These are phyloP conservation scores for Ariopsis seemanni DNA, from an alignment of 2,113 vertebrate species.

Conservation along the genomic window DNA sequence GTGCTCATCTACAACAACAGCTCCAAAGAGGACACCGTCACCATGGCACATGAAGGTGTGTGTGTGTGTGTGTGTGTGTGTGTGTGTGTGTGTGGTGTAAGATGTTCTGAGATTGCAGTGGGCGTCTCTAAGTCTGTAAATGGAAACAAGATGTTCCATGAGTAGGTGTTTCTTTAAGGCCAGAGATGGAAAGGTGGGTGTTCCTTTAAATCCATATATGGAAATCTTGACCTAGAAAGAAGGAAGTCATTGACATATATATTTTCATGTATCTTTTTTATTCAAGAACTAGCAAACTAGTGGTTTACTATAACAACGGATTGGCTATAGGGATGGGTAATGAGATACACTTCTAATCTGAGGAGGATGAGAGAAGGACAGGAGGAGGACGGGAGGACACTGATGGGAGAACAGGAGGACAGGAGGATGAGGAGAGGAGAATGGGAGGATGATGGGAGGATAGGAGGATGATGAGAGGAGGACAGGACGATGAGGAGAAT, in stretches of 20 bases:
- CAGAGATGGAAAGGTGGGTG: background rate
- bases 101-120: background rate
- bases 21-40: conserved; percentile 88
- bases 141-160: background rate
- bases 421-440: background rate
- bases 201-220: background rate
- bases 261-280: background rate
- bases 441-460: background rate
- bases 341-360: background rate
- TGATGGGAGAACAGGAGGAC: too few species aligned
- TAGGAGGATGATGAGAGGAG: too few species aligned
- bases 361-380: too few species aligned
- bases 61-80: conserved; percentile 6
- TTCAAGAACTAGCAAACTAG: too few species aligned
- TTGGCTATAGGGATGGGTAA: background rate
- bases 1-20: conserved; percentile 97
- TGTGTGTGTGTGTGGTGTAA: background rate
- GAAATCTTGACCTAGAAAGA: background rate
- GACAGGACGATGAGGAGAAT: too few species aligned
- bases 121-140: background rate
- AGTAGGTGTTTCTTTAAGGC: background rate
- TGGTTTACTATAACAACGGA: background rate
- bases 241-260: background rate
- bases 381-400: too few species aligned
- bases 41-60: conserved; percentile 96